A percentile compares a stretch with the other conserved stretches of the same genome.
These are phyloP conservation scores for Phrynosoma platyrhinos DNA, from an alignment of 2,113 vertebrate genomes.

Conservation along the genomic window DNA sequence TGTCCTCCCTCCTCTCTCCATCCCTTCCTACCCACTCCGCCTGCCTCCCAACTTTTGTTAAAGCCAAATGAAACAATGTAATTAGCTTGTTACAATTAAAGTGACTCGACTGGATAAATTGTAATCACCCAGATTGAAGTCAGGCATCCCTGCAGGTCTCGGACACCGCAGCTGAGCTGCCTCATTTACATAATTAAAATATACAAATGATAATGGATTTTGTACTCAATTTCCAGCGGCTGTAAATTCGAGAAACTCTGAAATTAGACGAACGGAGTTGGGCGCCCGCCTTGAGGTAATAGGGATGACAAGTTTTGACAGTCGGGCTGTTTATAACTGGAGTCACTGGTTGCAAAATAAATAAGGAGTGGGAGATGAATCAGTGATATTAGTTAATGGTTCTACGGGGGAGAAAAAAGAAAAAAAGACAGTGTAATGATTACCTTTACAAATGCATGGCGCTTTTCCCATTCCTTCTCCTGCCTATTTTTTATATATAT, in stretches of 20 bases:
- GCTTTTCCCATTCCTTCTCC: conserved; percentile 9
- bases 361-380: conserved; percentile 77
- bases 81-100: conserved; percentile 99
- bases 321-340: conserved; percentile 85
- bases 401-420: conserved; percentile 74
- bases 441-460: conserved; percentile 94
- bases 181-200: conserved; percentile 99
- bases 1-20: not conserved
- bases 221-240: conserved; percentile 99
- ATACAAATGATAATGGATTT: conserved; percentile 99
- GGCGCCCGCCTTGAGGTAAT: conserved; percentile 90
- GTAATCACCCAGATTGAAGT: conserved; percentile 99
- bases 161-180: conserved; percentile 97
- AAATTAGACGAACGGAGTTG: conserved; percentile 98
- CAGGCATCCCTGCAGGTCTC: conserved; percentile 98
- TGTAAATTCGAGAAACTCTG: conserved; percentile 98
- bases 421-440: conserved; percentile 90
- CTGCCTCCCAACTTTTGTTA: conserved; percentile 86
- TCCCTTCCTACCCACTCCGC: not conserved
- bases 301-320: conserved; percentile 86
- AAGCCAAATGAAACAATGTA: conserved; percentile 99
- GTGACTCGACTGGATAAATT: conserved; percentile 99
- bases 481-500: conserved; percentile 11
- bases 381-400: conserved; percentile 91
- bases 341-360: conserved; percentile 83